These are phyloP conservation scores for Hippasteria phrygiana DNA, from an alignment of 53 echinoderm and acorn worm species.

Conservation along the genomic window DNA sequence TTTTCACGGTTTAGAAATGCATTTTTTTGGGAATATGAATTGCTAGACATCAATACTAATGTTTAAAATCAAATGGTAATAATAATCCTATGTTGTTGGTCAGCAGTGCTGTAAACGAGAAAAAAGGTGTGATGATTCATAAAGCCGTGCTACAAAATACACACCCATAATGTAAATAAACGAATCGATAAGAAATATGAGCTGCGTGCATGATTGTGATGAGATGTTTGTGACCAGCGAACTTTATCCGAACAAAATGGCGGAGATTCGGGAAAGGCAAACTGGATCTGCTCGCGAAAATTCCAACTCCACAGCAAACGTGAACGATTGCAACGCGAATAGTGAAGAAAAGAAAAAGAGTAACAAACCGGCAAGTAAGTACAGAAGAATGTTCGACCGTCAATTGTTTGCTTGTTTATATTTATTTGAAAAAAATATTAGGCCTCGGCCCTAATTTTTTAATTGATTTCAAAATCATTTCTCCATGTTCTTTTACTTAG, in stretches of 20 bases:
- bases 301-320: conserved; percentile 3
- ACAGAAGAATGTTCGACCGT: too few species aligned
- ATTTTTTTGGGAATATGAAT: too few species aligned
- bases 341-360: conserved; percentile 79
- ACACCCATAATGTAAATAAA: background rate
- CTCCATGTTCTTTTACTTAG: too few species aligned
- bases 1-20: background rate
- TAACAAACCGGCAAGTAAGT: conserved; percentile 90
- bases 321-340: conserved; percentile 5
- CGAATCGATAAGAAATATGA: background rate
- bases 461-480: too few species aligned
- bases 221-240: conserved; percentile 23
- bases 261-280: conserved; percentile 38
- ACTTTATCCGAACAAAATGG: conserved; percentile 40
- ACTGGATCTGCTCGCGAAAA: conserved; percentile 27
- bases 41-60: too few species aligned
- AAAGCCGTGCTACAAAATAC: background rate
- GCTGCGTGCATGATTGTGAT: background rate
- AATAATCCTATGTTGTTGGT: too few species aligned
- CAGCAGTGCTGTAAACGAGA: too few species aligned
- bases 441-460: too few species aligned
- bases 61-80: too few species aligned
- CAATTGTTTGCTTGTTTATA: too few species aligned
- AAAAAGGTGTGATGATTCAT: too few species aligned
- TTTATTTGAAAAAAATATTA: too few species aligned